A percentile compares a stretch with the other conserved stretches of the same genome.
Evolutionary conservation across 2,888 invertebrate species (phyloP).

Genomic region (Perizoma affinitatum): DNA sequence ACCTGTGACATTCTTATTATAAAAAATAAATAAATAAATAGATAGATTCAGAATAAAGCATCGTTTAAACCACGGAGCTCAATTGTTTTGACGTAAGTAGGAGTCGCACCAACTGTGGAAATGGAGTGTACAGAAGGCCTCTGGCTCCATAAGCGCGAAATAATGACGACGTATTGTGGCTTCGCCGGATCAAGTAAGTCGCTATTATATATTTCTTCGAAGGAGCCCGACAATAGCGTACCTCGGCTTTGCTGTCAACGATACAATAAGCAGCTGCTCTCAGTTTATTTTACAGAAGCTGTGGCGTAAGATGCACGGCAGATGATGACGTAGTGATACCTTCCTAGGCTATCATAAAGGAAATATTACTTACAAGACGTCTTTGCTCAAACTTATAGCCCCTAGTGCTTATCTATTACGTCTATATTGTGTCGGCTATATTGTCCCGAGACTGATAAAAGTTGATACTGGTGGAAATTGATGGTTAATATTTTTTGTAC

Average conservation of each 20-base stretch:
- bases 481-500: no score
- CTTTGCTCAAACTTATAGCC: conserved; percentile 54
- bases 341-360: conserved; percentile 58
- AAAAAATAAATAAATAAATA: no score
- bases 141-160: conserved; percentile 63
- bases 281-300: conserved; percentile 65
- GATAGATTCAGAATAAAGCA: conserved; percentile 1
- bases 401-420: conserved; percentile 57
- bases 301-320: conserved; percentile 62
- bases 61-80: conserved; percentile 8
- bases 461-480: no score
- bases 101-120: conserved; percentile 42
- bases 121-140: conserved; percentile 56
- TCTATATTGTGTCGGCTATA: conserved; percentile 49
- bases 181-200: conserved; percentile 73
- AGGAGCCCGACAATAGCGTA: conserved; percentile 69
- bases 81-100: conserved; percentile 51
- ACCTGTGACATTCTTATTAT: no score
- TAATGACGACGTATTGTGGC: conserved; percentile 76
- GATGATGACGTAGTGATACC: conserved; percentile 71
- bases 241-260: conserved; percentile 74
- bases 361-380: conserved; percentile 49
- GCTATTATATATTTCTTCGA: conserved; percentile 76
- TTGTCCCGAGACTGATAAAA: conserved; percentile 38
- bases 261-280: conserved; percentile 77